Conservation (phyloP, 2,888 invertebrate species). For the Mythimna lalbum region DNA sequence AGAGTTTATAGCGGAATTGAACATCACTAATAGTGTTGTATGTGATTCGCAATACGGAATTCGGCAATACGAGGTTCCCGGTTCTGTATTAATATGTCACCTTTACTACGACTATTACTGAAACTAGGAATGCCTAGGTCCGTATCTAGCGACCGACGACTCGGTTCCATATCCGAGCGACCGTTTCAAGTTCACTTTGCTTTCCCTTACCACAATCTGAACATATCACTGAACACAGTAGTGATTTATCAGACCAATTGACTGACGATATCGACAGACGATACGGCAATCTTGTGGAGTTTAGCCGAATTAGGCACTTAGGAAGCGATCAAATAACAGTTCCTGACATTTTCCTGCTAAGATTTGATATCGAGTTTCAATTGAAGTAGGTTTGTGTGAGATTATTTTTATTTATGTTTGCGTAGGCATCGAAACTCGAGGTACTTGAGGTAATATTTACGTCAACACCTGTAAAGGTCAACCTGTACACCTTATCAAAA, state of each 20-base stretch:
- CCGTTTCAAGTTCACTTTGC: constrained; percentile 11
- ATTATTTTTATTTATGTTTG: constrained; percentile 35
- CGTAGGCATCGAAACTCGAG: not conserved
- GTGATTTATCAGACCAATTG: constrained; percentile 30
- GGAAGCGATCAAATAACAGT: constrained; percentile 49
- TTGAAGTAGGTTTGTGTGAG: constrained; percentile 18
- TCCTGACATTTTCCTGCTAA: constrained; percentile 35
- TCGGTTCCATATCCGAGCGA: constrained; percentile 20
- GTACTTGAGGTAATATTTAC: not conserved
- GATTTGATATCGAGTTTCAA: constrained; percentile 29
- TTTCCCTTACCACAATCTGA: constrained; percentile 2
- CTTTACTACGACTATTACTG: not conserved
- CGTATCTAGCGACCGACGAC: too few relatives aligned
- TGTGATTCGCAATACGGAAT: not conserved
- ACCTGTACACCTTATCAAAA: not conserved
- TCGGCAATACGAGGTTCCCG: not conserved
- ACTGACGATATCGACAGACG: constrained; percentile 17
- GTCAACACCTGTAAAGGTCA: not conserved
- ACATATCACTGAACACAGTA: constrained; percentile 30
- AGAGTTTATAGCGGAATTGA: too few relatives aligned
- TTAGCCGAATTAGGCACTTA: constrained; percentile 38
- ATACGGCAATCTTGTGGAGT: constrained; percentile 36
- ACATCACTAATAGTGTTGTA: too few relatives aligned
- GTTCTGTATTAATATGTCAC: not conserved
- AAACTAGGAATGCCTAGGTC: constrained; percentile 31